Conservation (phyloP, 1,140 invertebrate genomes). For the Anastrepha obliqua region DNA sequence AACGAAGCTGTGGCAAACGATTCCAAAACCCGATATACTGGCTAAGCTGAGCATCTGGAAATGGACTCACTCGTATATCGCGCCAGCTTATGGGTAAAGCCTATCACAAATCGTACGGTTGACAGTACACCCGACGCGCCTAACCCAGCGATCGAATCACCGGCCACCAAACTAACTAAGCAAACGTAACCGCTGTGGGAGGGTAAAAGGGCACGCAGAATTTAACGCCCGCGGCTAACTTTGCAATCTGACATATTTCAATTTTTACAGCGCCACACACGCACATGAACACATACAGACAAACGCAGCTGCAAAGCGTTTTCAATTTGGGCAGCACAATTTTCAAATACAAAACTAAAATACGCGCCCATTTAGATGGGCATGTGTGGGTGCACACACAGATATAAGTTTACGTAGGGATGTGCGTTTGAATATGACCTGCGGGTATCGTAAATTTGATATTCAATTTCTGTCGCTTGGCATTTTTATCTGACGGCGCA, state of each 20-base stretch:
- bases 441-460: slow-evolving; percentile 26
- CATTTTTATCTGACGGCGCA: slow-evolving; percentile 13
- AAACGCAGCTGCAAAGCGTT: neutral
- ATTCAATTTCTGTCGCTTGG: slow-evolving; percentile 33
- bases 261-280: neutral
- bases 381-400: neutral
- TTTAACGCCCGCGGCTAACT: neutral
- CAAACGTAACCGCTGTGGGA: neutral
- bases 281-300: neutral
- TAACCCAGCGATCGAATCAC: neutral
- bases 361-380: neutral
- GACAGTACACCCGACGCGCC: neutral
- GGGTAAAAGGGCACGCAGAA: neutral
- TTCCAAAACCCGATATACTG: neutral
- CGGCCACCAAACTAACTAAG: slow-evolving; percentile 17
- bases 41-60: neutral
- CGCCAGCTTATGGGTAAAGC: neutral
- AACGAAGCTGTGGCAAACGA: neutral
- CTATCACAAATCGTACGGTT: slow-evolving; percentile 12
- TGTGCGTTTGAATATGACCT: neutral
- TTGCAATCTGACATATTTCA: slow-evolving; percentile 39
- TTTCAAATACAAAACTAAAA: neutral
- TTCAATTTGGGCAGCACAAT: neutral
- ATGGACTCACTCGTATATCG: neutral
- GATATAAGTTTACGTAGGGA: neutral